A percentile compares a stretch with the other conserved stretches of the same genome.
Conservation (phyloP, 2,797 vertebrate genomes). For the Poeciliopsis paucimaculata region DNA sequence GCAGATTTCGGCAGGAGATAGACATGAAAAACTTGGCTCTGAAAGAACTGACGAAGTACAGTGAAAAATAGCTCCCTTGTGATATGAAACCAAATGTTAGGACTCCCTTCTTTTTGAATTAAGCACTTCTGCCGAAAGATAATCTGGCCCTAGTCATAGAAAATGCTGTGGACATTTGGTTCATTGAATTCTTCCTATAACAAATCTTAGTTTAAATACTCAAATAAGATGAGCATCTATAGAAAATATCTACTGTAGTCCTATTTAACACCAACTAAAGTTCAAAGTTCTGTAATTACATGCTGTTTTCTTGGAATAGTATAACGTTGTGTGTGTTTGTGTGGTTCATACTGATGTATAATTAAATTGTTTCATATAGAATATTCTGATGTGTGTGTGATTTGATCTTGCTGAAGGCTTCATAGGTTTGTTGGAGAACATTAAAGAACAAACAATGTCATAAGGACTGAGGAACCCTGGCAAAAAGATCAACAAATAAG, state of each 20-base stretch:
- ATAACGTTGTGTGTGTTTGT: background rate
- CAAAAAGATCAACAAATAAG: background rate
- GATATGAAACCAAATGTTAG: background rate
- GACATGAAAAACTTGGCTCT: conserved; percentile 86
- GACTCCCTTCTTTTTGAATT: background rate
- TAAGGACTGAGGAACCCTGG: background rate
- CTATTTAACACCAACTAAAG: too few relatives aligned
- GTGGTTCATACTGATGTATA: background rate
- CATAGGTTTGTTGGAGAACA: background rate
- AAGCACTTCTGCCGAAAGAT: background rate
- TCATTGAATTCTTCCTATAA: too few relatives aligned
- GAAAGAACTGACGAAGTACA: conserved; percentile 80
- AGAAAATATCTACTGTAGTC: background rate
- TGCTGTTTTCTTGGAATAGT: background rate
- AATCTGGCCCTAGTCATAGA: background rate
- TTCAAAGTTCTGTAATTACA: background rate
- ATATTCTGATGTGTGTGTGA: background rate
- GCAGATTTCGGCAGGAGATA: conserved; percentile 77
- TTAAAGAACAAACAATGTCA: background rate
- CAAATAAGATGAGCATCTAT: background rate
- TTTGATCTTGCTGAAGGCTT: background rate
- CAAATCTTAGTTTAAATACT: background rate
- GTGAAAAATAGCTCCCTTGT: conserved; percentile 11
- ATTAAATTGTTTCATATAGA: background rate
- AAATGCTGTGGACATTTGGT: background rate